These are phyloP conservation scores for Calliphora vicina DNA, from an alignment of 1,140 invertebrate species.

Conservation along the genomic window DNA sequence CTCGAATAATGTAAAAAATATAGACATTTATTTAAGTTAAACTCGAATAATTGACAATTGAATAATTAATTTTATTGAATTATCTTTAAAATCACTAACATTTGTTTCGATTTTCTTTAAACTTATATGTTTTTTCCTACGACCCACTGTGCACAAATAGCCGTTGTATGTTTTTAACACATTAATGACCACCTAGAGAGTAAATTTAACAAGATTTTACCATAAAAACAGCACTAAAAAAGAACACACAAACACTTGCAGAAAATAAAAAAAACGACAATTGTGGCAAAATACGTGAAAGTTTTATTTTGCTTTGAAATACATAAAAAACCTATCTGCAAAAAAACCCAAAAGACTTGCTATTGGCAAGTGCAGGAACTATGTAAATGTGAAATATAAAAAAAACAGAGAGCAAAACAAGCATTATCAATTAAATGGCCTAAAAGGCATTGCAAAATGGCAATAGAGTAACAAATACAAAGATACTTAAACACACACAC, in stretches of 20 bases:
- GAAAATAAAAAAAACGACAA: background rate
- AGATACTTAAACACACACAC: background rate
- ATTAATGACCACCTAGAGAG: background rate
- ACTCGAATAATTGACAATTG: no score
- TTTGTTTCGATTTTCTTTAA: no score
- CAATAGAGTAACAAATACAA: background rate
- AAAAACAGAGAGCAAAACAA: background rate
- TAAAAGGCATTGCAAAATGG: background rate
- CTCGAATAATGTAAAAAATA: no score
- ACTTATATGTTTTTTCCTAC: background rate
- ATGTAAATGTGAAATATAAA: background rate
- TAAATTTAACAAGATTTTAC: conserved; percentile 4
- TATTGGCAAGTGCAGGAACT: background rate
- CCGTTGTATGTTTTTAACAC: background rate
- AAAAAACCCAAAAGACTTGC: background rate
- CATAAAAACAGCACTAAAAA: background rate
- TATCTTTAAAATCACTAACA: no score
- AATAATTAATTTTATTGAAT: no score
- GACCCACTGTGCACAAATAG: background rate
- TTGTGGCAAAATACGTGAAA: conserved; percentile 1
- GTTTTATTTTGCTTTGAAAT: background rate
- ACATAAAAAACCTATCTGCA: background rate
- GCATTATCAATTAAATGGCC: background rate
- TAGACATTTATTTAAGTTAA: no score
- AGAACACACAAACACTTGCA: background rate